These are phyloP conservation scores for Aptenodytes patagonicus DNA, from an alignment of 2,113 vertebrate genomes.

Conservation along the genomic window DNA sequence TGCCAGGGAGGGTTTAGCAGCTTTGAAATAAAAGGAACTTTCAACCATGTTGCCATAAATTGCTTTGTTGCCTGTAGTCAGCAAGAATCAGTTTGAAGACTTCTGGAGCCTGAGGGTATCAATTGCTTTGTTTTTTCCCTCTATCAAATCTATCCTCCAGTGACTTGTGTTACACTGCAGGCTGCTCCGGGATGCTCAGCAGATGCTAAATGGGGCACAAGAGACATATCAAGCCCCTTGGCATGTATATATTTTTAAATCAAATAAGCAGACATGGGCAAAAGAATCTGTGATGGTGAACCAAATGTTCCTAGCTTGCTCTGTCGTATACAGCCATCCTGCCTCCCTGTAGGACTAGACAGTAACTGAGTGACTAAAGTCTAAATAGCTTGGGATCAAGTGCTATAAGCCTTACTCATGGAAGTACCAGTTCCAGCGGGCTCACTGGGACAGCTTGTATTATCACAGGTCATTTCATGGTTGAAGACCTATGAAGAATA, in stretches of 20 bases:
- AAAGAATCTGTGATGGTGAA: constrained; percentile 46
- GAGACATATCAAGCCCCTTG: constrained; percentile 64
- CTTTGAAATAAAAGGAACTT: constrained; percentile 55
- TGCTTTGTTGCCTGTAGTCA: constrained; percentile 66
- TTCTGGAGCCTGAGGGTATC: constrained; percentile 67
- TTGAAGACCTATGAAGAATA: constrained; percentile 21
- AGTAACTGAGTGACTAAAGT: neutral
- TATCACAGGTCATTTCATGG: constrained; percentile 6
- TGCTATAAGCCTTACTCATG: neutral
- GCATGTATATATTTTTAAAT: constrained; percentile 73
- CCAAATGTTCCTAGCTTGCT: constrained; percentile 36
- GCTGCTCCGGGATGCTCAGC: constrained; percentile 60
- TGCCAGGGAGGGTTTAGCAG: constrained; percentile 56
- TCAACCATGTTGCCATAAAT: constrained; percentile 46
- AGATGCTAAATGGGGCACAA: constrained; percentile 70
- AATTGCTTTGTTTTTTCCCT: constrained; percentile 70
- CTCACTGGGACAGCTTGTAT: constrained; percentile 1
- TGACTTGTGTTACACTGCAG: constrained; percentile 63
- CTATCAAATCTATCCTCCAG: constrained; percentile 64
- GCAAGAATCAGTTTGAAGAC: constrained; percentile 63
- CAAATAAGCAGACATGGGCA: constrained; percentile 64
- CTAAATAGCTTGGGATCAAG: constrained; percentile 19
- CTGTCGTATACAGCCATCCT: neutral
- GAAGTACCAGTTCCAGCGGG: constrained; percentile 1
- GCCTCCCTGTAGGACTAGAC: constrained; percentile 28